phyloP scores from a whole-genome alignment of 2,888 invertebrate species.

The Drosophila koepferae region DNA sequence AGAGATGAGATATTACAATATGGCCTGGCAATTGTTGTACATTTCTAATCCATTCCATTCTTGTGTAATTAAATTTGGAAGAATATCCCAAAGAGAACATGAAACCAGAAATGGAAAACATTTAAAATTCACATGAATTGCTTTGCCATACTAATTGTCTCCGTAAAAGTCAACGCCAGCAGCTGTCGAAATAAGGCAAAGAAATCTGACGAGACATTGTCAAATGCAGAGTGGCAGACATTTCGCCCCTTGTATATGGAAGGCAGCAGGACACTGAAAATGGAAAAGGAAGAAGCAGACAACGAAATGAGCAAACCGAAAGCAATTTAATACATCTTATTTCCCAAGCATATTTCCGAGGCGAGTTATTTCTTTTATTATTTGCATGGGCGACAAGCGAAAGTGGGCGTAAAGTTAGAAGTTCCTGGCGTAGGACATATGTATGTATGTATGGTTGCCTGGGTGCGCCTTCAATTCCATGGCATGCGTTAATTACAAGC shows the following conservation, averaged over 20 bases:
- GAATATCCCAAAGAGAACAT: too few relatives aligned
- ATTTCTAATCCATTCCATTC: neutral
- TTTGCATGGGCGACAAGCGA: conserved; percentile 41
- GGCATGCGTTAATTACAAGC: conserved; percentile 72
- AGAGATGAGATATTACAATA: neutral
- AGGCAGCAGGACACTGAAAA: neutral
- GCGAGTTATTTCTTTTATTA: conserved; percentile 60
- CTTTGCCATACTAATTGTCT: conserved; percentile 36
- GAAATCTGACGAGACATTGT: conserved; percentile 38
- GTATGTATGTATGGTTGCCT: conserved; percentile 11
- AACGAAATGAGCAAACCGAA: conserved; percentile 26
- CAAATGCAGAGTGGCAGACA: conserved; percentile 18
- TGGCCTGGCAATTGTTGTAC: neutral
- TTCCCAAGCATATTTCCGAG: conserved; percentile 43
- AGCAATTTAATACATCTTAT: conserved; percentile 54
- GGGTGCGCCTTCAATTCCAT: conserved; percentile 24
- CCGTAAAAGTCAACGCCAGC: conserved; percentile 52
- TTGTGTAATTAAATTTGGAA: neutral
- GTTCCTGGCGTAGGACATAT: neutral
- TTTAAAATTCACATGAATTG: conserved; percentile 10
- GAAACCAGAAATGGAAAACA: conserved; percentile 10
- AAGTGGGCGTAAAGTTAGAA: conserved; percentile 27
- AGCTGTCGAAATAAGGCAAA: conserved; percentile 31
- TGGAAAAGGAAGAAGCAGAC: neutral
- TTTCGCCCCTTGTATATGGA: neutral